Percentiles rank a stretch among this genome's conserved stretches.
phyloP scores from a whole-genome alignment of 2,113 vertebrate genomes.

The Platichthys stellatus region DNA sequence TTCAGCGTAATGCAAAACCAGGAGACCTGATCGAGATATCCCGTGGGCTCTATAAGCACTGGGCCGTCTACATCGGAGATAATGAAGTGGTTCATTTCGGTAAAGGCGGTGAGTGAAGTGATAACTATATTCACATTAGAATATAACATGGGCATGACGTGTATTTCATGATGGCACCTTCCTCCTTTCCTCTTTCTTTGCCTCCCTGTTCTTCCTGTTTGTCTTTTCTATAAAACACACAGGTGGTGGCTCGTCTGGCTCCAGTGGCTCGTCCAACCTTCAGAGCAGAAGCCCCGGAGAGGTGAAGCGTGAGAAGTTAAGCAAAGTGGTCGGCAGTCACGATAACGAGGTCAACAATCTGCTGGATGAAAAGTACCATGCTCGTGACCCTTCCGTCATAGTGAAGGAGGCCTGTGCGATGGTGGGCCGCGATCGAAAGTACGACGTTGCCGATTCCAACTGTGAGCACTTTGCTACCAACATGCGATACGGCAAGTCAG shows the following conservation, averaged over 20 bases:
- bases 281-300: too few species aligned
- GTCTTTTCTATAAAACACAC: too few species aligned
- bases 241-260: too few species aligned
- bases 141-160: slow-evolving; percentile 2
- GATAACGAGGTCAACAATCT: slow-evolving; percentile 29
- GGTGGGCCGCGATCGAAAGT: slow-evolving; percentile 16
- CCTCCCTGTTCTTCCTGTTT: too few species aligned
- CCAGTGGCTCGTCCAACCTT: too few species aligned
- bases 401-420: slow-evolving; percentile 38
- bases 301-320: slow-evolving; percentile 44
- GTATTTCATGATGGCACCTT: too few species aligned
- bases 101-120: slow-evolving; percentile 68
- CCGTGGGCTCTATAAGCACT: slow-evolving; percentile 80
- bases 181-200: too few species aligned
- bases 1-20: too few species aligned
- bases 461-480: slow-evolving; percentile 64
- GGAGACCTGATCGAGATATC: too few species aligned
- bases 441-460: slow-evolving; percentile 16
- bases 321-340: slow-evolving; percentile 17
- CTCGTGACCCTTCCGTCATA: background rate
- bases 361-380: slow-evolving; percentile 37
- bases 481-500: slow-evolving; percentile 49
- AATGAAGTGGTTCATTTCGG: slow-evolving; percentile 85
- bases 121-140: slow-evolving; percentile 13
- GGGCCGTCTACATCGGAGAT: slow-evolving; percentile 86